Evolutionary conservation across 1,140 invertebrate species (phyloP), one percentile per base, ranked within the genome.

Genomic region (Drosophila lini): DNA sequence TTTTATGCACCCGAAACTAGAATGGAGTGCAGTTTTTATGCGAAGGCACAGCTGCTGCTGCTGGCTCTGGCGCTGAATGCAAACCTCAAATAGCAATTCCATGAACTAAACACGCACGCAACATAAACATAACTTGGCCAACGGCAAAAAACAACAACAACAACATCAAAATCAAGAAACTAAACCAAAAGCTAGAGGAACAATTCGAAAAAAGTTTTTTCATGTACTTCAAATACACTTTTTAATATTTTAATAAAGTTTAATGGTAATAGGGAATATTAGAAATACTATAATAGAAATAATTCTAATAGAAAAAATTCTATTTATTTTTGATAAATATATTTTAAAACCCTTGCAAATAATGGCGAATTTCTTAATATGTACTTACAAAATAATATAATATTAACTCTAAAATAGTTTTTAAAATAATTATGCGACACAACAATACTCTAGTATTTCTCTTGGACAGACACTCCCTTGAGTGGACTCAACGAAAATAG

Each of bases 61-160:
- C 19, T 19, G 25, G 5, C 5, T 28, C 25, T 28, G 25, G 50
- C 10, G n/a, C 50, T 42, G 67, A 80, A 71, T 71, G 73, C 67
- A 50, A 69, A 71, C 67, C 59, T 70, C 47, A 80, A 84, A 85
- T 84, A 41, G 50, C 78, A 85, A 80, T 84, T 84, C 74, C 81
- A 84, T 84, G 81, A 76, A 80, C 77, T 55, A 57, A 65, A 63
- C 78, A 84, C 73, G 74, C 77, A 85, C 60, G 73, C 52, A 69
- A 81, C 67, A 80, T 77, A 83, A 80, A 81, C 67, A 81, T 74
- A 74, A 74, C 63, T 78, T 74, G 34, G 48, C 45, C 36, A 52
- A 11, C 8, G n/a, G 52, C 16, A 55, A 34, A 34, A 53, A 64
- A 52, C 1, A 50, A 34, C 4, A 34, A 34, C 22, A 10, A 32